phyloP scores from a whole-genome alignment of 2,888 invertebrate genomes.

The Laspeyria flexula region DNA sequence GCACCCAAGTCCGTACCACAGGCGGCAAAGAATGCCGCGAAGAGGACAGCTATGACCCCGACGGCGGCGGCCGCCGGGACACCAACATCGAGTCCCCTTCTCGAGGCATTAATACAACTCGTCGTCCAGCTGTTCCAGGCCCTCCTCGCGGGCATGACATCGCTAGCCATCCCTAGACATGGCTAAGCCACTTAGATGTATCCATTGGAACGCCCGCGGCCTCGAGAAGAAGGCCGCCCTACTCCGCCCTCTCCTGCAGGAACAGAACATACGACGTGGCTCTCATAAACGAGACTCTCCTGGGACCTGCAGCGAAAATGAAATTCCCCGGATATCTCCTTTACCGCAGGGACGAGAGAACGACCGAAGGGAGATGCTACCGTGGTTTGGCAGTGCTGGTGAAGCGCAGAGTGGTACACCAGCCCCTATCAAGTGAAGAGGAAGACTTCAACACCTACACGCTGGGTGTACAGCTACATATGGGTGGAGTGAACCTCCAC shows the following conservation, averaged over 20 bases:
- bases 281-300: neutral
- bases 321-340: slow-evolving; percentile 3
- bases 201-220: neutral
- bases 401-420: neutral
- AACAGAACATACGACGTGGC: neutral
- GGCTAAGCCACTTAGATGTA: neutral
- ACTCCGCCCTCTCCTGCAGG: neutral
- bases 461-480: neutral
- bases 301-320: neutral
- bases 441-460: neutral
- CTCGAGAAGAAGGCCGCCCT: neutral
- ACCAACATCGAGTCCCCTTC: no score
- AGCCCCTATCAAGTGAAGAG: neutral
- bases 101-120: no score
- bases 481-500: neutral
- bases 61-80: no score
- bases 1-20: no score
- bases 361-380: neutral
- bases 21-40: no score
- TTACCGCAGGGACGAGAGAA: slow-evolving; percentile 5
- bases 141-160: neutral
- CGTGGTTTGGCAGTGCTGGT: neutral
- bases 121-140: neutral
- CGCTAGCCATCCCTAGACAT: neutral
- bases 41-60: no score